Base-by-base conservation (phyloP, 2,113 vertebrate genomes). In the Scophthalmus maximus region DNA sequence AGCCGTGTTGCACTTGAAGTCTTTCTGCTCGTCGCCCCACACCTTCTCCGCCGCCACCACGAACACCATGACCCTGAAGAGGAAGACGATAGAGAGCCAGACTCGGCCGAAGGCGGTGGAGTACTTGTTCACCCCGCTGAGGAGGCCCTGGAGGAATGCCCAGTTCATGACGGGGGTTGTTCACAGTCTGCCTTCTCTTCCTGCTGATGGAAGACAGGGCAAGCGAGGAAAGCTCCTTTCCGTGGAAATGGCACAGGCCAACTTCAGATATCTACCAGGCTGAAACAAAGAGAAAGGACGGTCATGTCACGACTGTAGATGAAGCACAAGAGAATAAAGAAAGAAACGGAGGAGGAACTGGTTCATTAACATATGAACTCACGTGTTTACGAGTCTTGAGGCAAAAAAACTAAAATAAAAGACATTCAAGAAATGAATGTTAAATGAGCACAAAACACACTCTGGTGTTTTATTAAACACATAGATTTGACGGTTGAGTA, bases 11-110 rank as follows among this genome's bases (percentile, higher is more conserved):
- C 97, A 99, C 0, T 92, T 90, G 0, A 99, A 99, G 79, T 99
- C 98, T 73, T 95, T 98, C 87, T 96, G 95, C 64, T 98, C 97
- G 0, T 98, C 95, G 0, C 96, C 95, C 97, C 98, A 99, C 17
- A 98, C 97, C 2, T 91, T 94, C 91, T 97, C 95, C 0, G 95
- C 96, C 0, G 97, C 95, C 81, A 99, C 96, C 88, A 98, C 91
- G 3, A 97, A 99, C 52, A 99, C 96, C 92, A 99, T 83, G 30
- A 99, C 79, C 12, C 97, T 93, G 91, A 99, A 99, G 85, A 99
- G 90, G 87, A 99, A 98, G 63, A 99, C 95, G 0, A 99, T 56
- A 0, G 97, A 96, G 44, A 99, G 94, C 97, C 98, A 99, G 44
- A 99, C 91, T 59, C 96, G 94, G 3, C 98, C 96, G 0, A 98